Percentiles rank a stretch among this genome's conserved stretches.
These are phyloP conservation scores for Centroberyx gerrardi DNA, from an alignment of 2,797 vertebrate genomes.

Conservation along the genomic window DNA sequence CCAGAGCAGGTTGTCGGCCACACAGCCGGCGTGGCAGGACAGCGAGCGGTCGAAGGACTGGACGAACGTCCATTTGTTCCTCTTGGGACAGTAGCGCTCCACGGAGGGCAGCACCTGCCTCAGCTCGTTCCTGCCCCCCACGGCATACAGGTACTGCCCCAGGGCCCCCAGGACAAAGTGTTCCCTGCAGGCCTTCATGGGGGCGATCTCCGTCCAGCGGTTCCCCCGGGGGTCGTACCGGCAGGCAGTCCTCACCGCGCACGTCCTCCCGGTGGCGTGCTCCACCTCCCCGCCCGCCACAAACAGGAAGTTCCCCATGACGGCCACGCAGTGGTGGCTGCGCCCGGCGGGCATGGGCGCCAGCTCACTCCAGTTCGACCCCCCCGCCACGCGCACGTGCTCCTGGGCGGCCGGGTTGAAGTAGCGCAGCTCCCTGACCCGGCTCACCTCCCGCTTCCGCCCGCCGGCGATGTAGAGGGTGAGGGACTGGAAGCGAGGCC, in stretches of 20 bases:
- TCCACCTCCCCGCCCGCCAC: constrained; percentile 96
- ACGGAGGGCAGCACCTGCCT: constrained; percentile 96
- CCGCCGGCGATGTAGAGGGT: constrained; percentile 95
- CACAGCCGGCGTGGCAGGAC: constrained; percentile 96
- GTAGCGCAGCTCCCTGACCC: constrained; percentile 93
- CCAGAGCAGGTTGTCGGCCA: constrained; percentile 96
- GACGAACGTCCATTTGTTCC: constrained; percentile 97
- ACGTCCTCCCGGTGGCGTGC: constrained; percentile 91
- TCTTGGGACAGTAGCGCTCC: constrained; percentile 96
- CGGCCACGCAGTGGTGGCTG: constrained; percentile 95
- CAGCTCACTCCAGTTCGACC: constrained; percentile 96
- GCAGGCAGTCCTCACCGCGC: constrained; percentile 94
- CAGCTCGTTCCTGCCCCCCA: constrained; percentile 94
- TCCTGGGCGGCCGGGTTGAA: constrained; percentile 93
- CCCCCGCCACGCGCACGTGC: constrained; percentile 88
- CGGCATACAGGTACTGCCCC: constrained; percentile 93
- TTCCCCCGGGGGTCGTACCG: constrained; percentile 94
- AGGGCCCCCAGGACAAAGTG: constrained; percentile 95
- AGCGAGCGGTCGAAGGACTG: constrained; percentile 96
- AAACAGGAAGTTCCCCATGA: constrained; percentile 97
- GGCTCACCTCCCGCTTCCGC: constrained; percentile 93
- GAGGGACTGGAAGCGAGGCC: constrained; percentile 93
- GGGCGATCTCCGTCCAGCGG: constrained; percentile 94
- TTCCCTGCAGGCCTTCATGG: constrained; percentile 97
- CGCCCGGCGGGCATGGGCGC: constrained; percentile 93